Evolutionary conservation across 2,888 invertebrate genomes (phyloP), one percentile per base, ranked within the genome.

Genomic region (Drosophila aldrichi): DNA sequence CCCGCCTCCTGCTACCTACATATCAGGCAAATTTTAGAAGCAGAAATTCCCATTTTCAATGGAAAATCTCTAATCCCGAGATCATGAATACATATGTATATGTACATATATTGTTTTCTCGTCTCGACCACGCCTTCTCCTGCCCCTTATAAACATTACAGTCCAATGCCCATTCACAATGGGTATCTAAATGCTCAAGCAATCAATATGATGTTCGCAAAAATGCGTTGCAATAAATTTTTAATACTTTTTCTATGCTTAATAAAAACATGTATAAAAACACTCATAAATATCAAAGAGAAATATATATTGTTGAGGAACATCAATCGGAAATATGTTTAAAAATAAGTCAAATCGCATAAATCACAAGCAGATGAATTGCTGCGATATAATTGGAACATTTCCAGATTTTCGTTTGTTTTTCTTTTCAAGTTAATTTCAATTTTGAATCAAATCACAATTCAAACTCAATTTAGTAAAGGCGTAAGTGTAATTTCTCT

Each of bases 261-360:
- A 10, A 48, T 29, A 48, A 48, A 18, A 48, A 32, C n/a, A 48
- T 32, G n/a, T 10, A 32, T 16, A 44, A 16, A 16, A 22, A 46
- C 16, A 1, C 25, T 25, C 25, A 10, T 46, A 9, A n/a, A 48
- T 3, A 32, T 48, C 48, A 48, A 29, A 48, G 48, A 18, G 29
- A 32, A 32, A 32, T 48, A 32, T 48, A 32, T 29, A 12, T 48
- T 48, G 48, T 12, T 48, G 48, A 18, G 29, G 10, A 48, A 32
- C 48, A 48, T 48, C 48, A 48, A 32, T 48, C n/a, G 29, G 1
- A n/a, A n/a, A 48, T 16, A 32, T 48, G 48, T 48, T 48, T 48
- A 48, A 48, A 48, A 48, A 48, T 48, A 48, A 18, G 8, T 6
- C 18, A 18, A 32, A 12, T 12, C n/a, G 12, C 7, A 12, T 48